These are phyloP conservation scores for Glyptemys insculpta DNA, from an alignment of 2,797 vertebrate genomes.

Conservation along the genomic window DNA sequence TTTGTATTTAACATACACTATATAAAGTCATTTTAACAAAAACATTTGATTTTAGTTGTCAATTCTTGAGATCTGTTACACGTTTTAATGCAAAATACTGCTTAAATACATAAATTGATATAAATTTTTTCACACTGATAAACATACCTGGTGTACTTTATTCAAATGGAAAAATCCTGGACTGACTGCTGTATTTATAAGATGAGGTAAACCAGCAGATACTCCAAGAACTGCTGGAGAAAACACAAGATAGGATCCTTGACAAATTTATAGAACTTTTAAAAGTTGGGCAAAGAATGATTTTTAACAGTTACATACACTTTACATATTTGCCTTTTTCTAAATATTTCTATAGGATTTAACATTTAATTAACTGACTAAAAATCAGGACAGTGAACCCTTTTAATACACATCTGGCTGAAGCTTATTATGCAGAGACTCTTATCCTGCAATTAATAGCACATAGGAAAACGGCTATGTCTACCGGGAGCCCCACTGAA, in stretches of 20 bases:
- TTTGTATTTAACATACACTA: background rate
- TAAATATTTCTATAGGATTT: background rate
- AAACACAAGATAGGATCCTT: conserved; percentile 44
- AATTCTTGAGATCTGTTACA: background rate
- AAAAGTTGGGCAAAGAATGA: background rate
- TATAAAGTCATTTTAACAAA: accelerated
- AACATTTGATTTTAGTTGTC: background rate
- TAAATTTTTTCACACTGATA: background rate
- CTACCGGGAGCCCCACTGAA: background rate
- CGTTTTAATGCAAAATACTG: background rate
- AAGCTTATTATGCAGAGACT: background rate
- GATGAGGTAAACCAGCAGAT: conserved; percentile 75
- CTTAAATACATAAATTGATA: accelerated
- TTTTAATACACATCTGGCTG: background rate
- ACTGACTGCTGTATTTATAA: conserved; percentile 86
- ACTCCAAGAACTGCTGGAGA: conserved; percentile 77
- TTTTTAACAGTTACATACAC: background rate
- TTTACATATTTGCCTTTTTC: background rate
- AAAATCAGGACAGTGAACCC: background rate
- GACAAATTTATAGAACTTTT: background rate
- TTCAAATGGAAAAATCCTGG: conserved; percentile 91
- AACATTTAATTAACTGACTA: background rate
- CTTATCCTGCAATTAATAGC: background rate
- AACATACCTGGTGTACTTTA: conserved; percentile 92
- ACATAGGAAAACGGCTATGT: background rate